Percentiles rank a stretch among this genome's conserved stretches.
Evolutionary conservation across 2,797 vertebrate genomes (phyloP).

Genomic region (Peromyscus attwateri): DNA sequence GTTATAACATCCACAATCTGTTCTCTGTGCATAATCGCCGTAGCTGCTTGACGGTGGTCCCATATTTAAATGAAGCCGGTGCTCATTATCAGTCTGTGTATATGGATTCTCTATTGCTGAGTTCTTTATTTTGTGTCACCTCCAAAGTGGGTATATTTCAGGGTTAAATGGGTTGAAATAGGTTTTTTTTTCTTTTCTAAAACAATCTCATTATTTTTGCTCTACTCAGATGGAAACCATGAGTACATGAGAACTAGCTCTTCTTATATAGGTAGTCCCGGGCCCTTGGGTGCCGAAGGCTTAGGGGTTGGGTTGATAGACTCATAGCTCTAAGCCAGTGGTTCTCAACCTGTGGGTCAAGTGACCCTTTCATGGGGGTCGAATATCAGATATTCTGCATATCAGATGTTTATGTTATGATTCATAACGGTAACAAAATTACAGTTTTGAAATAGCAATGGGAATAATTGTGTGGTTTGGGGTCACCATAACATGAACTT

Average conservation of each 20-base stretch:
- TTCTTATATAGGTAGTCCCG: not conserved
- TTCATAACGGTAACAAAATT: not conserved
- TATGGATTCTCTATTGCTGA: not conserved
- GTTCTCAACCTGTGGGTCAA: not conserved
- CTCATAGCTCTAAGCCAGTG: not conserved
- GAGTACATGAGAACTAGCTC: not conserved
- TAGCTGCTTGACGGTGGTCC: not conserved
- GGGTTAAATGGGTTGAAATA: not conserved
- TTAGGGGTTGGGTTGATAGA: not conserved
- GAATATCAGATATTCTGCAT: not conserved
- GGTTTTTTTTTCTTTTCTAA: not conserved
- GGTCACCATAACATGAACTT: not conserved
- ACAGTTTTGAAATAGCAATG: not conserved
- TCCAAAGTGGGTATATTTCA: not conserved
- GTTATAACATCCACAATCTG: conserved; percentile 23
- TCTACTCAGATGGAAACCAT: not conserved
- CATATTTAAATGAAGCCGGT: not conserved
- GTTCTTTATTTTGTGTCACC: conserved; percentile 21
- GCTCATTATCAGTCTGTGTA: not conserved
- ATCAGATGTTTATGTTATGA: not conserved
- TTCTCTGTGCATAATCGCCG: not conserved
- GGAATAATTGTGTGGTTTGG: not conserved
- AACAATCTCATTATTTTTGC: not conserved
- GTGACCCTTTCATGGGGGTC: not conserved
- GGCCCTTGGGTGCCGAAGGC: not conserved